Evolutionary conservation across 64 coral and sea anemone species (phyloP), one percentile per base, ranked within the genome.

Genomic region (Actinia equina): DNA sequence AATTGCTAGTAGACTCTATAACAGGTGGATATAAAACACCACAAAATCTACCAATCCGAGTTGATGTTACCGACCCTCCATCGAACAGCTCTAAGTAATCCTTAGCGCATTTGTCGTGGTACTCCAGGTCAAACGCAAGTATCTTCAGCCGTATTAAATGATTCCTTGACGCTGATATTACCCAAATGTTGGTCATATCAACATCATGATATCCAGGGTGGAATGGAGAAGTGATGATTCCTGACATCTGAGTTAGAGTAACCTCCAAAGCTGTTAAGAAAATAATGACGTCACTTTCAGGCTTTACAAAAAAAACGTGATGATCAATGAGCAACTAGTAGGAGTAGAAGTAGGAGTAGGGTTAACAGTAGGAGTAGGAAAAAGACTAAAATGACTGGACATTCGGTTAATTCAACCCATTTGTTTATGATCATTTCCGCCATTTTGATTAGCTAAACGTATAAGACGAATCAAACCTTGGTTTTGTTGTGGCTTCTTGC

Each of bases 141-240:
- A 93, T 89, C 10, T 93, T 25, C 43, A 93, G 71, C 6, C 87
- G 86, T 77, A 93, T 89, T 42, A 86, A 19, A 83, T 89, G 83
- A 80, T 80, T 71, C 22, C 30, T 45, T 6, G 53, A 55, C 13
- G 70, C 87, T 15, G 69, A 67, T 85, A 93, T 78, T 25, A 55
- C n/a, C 92, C 92, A 93, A 7, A 43, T 80, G 53, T 85, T 85
- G 20, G 82, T 51, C 17, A 52, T 42, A n/a, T 86, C 74, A 16
- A 85, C 88, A 30, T 58, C 46, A 58, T 93, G 88, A 44, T 93
- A 89, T 81, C 92, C 92, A 14, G 92, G 92, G 60, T 93, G 52
- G 49, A 85, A 86, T 0, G 92, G 92, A 11, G 92, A 93, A 11
- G 82, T 45, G 23, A 93, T 74, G 13, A 51, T 82, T 51, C 92